Evolutionary conservation across 2,113 vertebrate species (phyloP).

Genomic region (Dicrurus megarhynchus): DNA sequence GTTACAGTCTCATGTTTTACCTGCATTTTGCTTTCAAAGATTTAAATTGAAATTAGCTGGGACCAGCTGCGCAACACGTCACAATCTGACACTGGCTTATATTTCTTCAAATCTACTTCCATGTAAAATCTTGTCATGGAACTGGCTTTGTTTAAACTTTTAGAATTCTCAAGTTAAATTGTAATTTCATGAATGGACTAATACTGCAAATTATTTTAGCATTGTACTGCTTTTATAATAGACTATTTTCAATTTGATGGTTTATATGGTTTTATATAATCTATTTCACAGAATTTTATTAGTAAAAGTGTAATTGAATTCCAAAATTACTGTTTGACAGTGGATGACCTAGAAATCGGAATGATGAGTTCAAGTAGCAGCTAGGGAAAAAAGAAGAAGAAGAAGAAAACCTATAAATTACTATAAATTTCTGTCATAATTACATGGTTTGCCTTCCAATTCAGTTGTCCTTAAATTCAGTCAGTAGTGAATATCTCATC

Average conservation of each 20-base stretch:
- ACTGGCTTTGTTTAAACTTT: not conserved
- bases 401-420: not conserved
- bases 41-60: fast-evolving
- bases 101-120: not conserved
- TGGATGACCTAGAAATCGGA: not conserved
- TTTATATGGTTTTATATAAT: not conserved
- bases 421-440: not conserved
- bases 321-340: constrained; percentile 2
- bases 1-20: not conserved
- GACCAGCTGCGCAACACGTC: fast-evolving
- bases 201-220: not conserved
- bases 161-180: not conserved
- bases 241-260: not conserved
- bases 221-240: not conserved
- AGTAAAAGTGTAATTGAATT: not conserved
- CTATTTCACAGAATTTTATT: not conserved
- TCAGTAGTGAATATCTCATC: not conserved
- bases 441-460: not conserved
- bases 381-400: not conserved
- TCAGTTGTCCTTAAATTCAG: not conserved
- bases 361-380: not conserved
- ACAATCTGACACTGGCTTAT: fast-evolving
- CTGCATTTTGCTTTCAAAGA: not conserved
- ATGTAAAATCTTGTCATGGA: not conserved
- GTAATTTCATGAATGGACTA: not conserved